phyloP scores from a whole-genome alignment of 2,113 vertebrate species.

The Paramormyrops kingsleyae region DNA sequence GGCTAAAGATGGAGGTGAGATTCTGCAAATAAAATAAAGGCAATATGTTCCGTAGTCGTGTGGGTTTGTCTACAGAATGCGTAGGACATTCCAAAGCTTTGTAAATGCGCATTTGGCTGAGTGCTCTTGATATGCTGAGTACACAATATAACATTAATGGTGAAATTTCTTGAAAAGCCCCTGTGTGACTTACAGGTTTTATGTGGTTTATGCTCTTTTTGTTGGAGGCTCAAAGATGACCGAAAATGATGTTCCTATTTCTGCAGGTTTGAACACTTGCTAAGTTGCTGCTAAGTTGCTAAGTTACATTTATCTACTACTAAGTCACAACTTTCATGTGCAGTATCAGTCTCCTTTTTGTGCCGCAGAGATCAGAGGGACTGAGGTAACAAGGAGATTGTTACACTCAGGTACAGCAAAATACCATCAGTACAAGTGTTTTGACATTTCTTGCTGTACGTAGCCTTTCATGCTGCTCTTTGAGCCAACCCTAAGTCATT shows the following conservation, averaged over 20 bases:
- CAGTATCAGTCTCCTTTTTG: neutral
- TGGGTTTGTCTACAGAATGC: neutral
- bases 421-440: neutral
- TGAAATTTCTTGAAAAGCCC: neutral
- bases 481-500: neutral
- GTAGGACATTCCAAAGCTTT: neutral
- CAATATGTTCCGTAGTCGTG: neutral
- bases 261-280: neutral
- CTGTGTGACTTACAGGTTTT: neutral
- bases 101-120: neutral
- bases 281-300: neutral
- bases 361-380: neutral
- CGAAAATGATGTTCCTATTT: neutral
- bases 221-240: neutral
- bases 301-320: neutral
- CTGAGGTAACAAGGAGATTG: neutral
- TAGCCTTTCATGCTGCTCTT: no score
- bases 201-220: neutral
- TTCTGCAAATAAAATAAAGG: neutral
- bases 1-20: constrained; percentile 9
- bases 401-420: neutral
- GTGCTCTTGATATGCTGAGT: neutral
- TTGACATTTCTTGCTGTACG: neutral
- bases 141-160: neutral
- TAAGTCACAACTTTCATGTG: neutral